Base-by-base conservation (phyloP, 2,113 vertebrate species). In the Trinectes maculatus region DNA sequence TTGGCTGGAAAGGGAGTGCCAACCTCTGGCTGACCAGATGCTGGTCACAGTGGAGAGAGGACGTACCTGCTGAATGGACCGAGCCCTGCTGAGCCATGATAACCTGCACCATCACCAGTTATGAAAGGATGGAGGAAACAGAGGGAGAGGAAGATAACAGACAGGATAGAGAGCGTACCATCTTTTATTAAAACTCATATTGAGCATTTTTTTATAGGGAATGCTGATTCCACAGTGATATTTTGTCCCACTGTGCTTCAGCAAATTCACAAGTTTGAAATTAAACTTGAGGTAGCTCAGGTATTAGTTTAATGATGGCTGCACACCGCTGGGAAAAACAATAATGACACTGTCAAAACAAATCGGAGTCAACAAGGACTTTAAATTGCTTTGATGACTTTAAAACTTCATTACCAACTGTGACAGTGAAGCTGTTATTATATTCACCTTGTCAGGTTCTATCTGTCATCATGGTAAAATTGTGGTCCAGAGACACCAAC, bases 11-110 rank as follows among this genome's bases (percentile, higher is more conserved):
- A 7, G 6, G 18, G 4, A 40, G 40, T 40, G 74, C 69, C 60
- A 62, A 79, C 80, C 69, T 79, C 81, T 74, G 71, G 71, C 69
- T 68, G 67, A 85, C 73, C 85, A 87, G 85, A 85, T 83, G 82
- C 85, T 46, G 55, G 77, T 81, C 80, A 65, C 83, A 75, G 78
- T 60, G 49, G 67, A 57, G 26, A 74, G 74, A 72, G 68, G 78
- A 84, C 69, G 70, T 42, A 66, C 71, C 68, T 74, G 80, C 77
- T 72, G 84, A 52, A 75, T 42, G 10, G 6, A 53, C 37, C 22
- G 33, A 65, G 49, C 18, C 70, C 46, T 62, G 65, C 77, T 77
- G 80, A 68, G 43, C n/a, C 34, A 36, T 9, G 36, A 16, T 33
- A 46, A 66, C 39, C 19, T 33, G 28, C 26, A 37, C 48, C 46